phyloP scores from a whole-genome alignment of 2,888 invertebrate species.

The Opisthograptis luteolata region DNA sequence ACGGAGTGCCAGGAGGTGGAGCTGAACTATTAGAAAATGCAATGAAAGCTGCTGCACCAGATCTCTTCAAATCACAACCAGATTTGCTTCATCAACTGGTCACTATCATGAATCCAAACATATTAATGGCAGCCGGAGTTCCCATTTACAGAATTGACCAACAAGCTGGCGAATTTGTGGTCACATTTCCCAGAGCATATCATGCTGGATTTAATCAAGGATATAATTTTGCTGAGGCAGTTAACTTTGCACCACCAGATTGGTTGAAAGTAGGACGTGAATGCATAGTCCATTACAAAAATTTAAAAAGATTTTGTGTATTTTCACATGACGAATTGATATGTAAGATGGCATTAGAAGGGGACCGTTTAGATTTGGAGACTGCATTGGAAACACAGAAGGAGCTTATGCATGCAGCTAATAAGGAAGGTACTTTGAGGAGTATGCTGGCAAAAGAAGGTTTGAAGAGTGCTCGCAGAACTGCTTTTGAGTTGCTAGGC shows the following conservation, averaged over 20 bases:
- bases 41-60: slow-evolving; percentile 89
- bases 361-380: slow-evolving; percentile 86
- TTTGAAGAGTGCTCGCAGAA: slow-evolving; percentile 83
- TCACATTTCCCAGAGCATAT: slow-evolving; percentile 91
- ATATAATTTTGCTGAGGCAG: slow-evolving; percentile 93
- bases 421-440: slow-evolving; percentile 70
- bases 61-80: slow-evolving; percentile 89
- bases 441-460: slow-evolving; percentile 75
- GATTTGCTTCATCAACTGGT: slow-evolving; percentile 91
- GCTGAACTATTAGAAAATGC: slow-evolving; percentile 89
- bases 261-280: slow-evolving; percentile 89
- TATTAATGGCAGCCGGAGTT: slow-evolving; percentile 86
- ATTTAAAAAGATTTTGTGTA: slow-evolving; percentile 88
- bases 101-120: slow-evolving; percentile 91
- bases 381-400: slow-evolving; percentile 88
- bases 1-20: slow-evolving; percentile 89
- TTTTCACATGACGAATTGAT: slow-evolving; percentile 92
- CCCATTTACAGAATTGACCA: slow-evolving; percentile 87
- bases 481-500: slow-evolving; percentile 87
- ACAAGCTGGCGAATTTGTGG: slow-evolving; percentile 91
- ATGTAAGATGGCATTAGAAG: slow-evolving; percentile 89
- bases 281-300: slow-evolving; percentile 88
- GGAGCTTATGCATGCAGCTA: slow-evolving; percentile 86
- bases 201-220: slow-evolving; percentile 93
- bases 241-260: slow-evolving; percentile 93